Conservation (phyloP, 2,888 invertebrate species). For the Brachypalpus laphriformis region DNA sequence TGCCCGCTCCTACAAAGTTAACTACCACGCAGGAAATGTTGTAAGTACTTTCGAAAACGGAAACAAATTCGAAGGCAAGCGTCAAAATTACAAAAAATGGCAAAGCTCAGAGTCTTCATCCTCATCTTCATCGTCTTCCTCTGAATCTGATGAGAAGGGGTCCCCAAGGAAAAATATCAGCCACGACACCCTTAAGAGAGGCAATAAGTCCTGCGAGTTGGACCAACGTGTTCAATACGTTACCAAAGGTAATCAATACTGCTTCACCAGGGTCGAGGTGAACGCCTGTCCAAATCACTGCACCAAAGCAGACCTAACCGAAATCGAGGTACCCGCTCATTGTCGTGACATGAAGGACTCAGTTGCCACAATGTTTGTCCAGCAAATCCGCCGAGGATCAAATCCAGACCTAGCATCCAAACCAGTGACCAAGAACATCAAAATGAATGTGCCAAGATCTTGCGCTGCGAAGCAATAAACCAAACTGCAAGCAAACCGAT, state of each 20-base stretch:
- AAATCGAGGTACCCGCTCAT: constrained; percentile 81
- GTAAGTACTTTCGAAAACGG: constrained; percentile 81
- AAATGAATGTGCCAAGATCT: constrained; percentile 80
- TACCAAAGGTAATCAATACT: constrained; percentile 84
- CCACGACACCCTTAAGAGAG: constrained; percentile 44
- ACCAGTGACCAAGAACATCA: constrained; percentile 78
- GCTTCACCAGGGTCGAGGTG: constrained; percentile 85
- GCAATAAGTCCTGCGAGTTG: constrained; percentile 75
- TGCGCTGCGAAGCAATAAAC: constrained; percentile 35
- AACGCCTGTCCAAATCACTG: constrained; percentile 85
- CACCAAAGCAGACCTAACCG: constrained; percentile 79
- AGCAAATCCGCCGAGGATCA: constrained; percentile 83
- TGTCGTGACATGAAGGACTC: constrained; percentile 79
- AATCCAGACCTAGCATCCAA: constrained; percentile 83
- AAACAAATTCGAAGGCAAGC: constrained; percentile 51
- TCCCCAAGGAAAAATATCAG: constrained; percentile 4
- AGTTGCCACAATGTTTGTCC: constrained; percentile 75
- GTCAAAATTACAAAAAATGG: constrained; percentile 57
- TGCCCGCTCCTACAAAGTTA: constrained; percentile 80
- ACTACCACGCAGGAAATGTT: constrained; percentile 81
- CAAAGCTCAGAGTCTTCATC: constrained; percentile 56
- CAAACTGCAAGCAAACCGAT: not conserved
- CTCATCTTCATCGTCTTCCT: constrained; percentile 59
- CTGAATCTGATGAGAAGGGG: constrained; percentile 48
- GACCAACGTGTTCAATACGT: constrained; percentile 84